Conservation (phyloP, 1,140 invertebrate species). For the Heliconius hewitsoni region DNA sequence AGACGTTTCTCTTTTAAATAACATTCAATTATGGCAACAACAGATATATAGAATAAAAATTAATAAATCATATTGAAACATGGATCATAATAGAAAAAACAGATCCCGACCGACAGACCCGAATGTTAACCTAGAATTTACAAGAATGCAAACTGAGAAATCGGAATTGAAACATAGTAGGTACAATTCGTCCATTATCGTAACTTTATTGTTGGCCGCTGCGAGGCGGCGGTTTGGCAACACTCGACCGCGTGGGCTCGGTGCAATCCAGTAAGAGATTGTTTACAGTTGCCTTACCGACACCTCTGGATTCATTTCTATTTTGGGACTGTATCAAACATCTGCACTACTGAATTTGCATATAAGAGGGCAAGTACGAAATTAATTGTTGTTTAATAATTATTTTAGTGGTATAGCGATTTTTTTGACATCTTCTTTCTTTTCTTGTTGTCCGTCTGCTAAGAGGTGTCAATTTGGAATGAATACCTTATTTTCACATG, state of each 20-base stretch:
- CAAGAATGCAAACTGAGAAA: not conserved
- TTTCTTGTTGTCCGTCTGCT: too few species aligned
- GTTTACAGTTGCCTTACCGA: constrained; percentile 31
- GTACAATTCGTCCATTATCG: not conserved
- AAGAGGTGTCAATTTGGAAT: too few species aligned
- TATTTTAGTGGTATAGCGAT: not conserved
- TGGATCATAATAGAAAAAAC: too few species aligned
- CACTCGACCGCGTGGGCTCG: constrained; percentile 32
- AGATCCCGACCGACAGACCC: too few species aligned
- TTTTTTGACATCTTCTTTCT: too few species aligned
- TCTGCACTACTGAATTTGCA: constrained; percentile 20
- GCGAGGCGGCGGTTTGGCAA: constrained; percentile 38
- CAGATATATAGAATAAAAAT: too few species aligned
- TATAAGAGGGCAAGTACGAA: not conserved
- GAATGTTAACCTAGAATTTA: too few species aligned
- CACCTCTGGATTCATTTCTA: constrained; percentile 41
- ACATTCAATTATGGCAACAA: too few species aligned
- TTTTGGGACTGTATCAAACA: constrained; percentile 29
- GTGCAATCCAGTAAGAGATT: constrained; percentile 32
- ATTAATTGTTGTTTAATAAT: too few species aligned
- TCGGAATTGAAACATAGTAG: not conserved
- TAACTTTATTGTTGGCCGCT: constrained; percentile 32
- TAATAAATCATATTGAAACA: too few species aligned
- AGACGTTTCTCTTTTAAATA: too few species aligned
- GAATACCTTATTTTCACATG: too few species aligned